These are phyloP conservation scores for Drosophila teissieri DNA, from an alignment of 1,140 invertebrate genomes.

Conservation along the genomic window DNA sequence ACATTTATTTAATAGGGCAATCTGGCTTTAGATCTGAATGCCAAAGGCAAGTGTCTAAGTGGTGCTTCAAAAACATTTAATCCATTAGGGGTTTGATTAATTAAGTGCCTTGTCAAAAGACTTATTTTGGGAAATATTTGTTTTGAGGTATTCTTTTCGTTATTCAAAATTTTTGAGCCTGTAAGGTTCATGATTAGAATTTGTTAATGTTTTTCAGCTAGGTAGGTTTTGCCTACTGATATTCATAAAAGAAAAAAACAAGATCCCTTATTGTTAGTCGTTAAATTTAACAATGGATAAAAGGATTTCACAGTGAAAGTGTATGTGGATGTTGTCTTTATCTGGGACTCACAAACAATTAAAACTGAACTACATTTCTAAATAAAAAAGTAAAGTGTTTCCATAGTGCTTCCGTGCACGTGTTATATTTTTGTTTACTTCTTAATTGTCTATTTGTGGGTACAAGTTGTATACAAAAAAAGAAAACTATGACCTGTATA, in stretches of 20 bases:
- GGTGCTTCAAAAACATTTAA: constrained; percentile 35
- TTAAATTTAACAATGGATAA: neutral
- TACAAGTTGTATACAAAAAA: constrained; percentile 18
- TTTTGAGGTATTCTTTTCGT: neutral
- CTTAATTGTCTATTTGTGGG: constrained; percentile 44
- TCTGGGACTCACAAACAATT: constrained; percentile 9
- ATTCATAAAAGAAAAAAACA: neutral
- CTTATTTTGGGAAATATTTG: constrained; percentile 7
- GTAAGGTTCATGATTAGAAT: no score
- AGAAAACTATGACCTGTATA: constrained; percentile 15
- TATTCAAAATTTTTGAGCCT: neutral
- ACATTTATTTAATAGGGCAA: constrained; percentile 42
- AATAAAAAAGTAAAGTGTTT: constrained; percentile 37
- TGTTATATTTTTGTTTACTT: constrained; percentile 41
- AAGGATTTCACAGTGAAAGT: neutral
- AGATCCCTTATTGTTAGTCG: no score
- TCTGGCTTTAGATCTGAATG: constrained; percentile 27
- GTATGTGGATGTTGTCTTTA: constrained; percentile 1
- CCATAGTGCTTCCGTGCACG: constrained; percentile 38
- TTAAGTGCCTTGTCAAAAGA: constrained; percentile 19
- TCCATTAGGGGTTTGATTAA: constrained; percentile 39
- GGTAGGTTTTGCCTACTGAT: neutral
- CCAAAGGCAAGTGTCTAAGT: constrained; percentile 31
- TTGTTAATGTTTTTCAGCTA: no score
- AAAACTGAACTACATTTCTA: constrained; percentile 9